Evolutionary conservation across 2,113 vertebrate species (phyloP).

Genomic region (Rallus limicola): DNA sequence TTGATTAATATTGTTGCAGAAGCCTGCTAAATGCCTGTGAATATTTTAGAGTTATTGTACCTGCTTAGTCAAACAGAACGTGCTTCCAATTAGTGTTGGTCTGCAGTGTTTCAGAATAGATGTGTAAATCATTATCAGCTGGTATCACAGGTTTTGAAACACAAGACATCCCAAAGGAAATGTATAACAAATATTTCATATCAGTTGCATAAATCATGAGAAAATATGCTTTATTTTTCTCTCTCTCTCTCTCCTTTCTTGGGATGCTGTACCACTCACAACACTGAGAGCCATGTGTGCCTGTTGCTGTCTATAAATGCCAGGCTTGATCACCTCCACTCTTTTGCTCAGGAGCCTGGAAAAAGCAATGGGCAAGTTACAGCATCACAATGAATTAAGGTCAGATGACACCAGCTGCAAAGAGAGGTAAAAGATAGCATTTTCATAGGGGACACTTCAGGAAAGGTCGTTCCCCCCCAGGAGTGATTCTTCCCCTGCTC

Average conservation of each 20-base stretch:
- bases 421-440: not conserved
- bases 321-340: not conserved
- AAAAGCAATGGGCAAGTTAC: not conserved
- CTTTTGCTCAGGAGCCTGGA: not conserved
- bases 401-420: not conserved
- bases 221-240: not conserved
- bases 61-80: conserved; percentile 44
- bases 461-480: not conserved
- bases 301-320: not conserved
- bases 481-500: not conserved
- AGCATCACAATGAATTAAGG: not conserved
- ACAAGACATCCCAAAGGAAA: conserved; percentile 62
- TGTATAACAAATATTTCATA: conserved; percentile 62
- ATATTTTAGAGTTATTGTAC: conserved; percentile 32
- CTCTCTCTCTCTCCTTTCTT: not conserved
- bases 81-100: conserved; percentile 69
- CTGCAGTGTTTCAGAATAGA: conserved; percentile 69
- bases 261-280: not conserved
- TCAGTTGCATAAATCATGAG: conserved; percentile 49
- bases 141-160: conserved; percentile 55
- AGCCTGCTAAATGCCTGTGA: conserved; percentile 42
- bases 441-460: not conserved
- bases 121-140: conserved; percentile 67
- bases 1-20: conserved; percentile 25
- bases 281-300: not conserved